Base-by-base conservation (phyloP, 2,888 invertebrate species). In the Tuberolachnus salignus region DNA sequence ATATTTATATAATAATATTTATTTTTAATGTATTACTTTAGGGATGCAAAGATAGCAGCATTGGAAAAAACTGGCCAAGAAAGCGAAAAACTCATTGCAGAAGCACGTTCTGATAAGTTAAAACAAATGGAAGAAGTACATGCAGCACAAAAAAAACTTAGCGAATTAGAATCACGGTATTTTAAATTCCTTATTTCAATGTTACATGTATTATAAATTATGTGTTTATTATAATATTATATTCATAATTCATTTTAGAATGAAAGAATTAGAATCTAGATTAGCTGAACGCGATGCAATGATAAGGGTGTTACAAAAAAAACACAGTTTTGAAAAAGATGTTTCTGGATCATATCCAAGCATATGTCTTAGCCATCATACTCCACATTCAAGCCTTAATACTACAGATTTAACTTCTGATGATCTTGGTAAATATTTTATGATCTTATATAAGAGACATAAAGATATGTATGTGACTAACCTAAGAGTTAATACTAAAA, bases 121-220 rank as follows among this genome's bases (percentile, higher is more conserved):
- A 89, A 92, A 70, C 94, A 94, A 84, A 93, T 95, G 92, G 94
- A 94, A 85, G 94, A 94, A 84, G 89, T 94, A 42, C 94, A 94
- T 84, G 91, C 91, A 13, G 92, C 94, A 10, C 93, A 94, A 86
- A 92, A 93, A 85, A 92, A 92, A 85, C 89, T 92, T n/a, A 92
- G 94, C 1, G 94, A 94, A 85, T 87, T 94, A 23, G 94, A 95
- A 86, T 90, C 93, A 84, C 92, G 91, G 93, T 93, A 86, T 69
- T 59, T 59, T 14, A 14, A 44, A 57, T 63, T 73, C 21, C 34
- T 34, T 34, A 34, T 34, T 34, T 34, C n/a, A 83, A 84, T 84
- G 26, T 11, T 42, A 42, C 13, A 11, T 11, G n/a, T 26, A 16
- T 26, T n/a, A 11, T 63, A 57, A 44, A 16, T 42, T 51, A 44